Conservation (phyloP, 23 tunicate species). For the Ascidia mentula region DNA sequence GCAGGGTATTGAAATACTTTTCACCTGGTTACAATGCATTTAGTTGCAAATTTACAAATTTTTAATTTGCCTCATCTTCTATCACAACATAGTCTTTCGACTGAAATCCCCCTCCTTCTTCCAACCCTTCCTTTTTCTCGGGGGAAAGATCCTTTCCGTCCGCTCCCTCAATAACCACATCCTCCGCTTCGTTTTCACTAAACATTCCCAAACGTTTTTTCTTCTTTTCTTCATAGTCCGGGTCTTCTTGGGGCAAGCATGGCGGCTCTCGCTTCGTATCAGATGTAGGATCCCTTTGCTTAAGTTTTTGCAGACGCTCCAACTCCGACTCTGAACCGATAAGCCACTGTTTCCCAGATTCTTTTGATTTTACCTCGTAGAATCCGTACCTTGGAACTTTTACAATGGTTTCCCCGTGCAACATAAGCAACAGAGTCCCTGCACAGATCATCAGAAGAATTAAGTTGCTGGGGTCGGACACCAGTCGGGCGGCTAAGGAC, state of each 20-base stretch:
- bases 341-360: constrained; percentile 37
- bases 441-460: constrained; percentile 37
- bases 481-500: background rate
- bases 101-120: background rate
- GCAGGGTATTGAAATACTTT: no score
- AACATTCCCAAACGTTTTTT: constrained; percentile 12
- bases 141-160: background rate
- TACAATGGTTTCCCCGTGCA: constrained; percentile 46
- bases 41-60: no score
- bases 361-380: constrained; percentile 29
- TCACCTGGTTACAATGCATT: no score
- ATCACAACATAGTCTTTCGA: background rate
- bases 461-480: constrained; percentile 51
- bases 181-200: background rate
- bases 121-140: background rate
- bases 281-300: constrained; percentile 11
- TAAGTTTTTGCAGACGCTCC: background rate
- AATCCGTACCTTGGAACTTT: constrained; percentile 46
- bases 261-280: constrained; percentile 61
- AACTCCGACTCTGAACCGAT: constrained; percentile 20
- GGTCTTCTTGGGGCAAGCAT: constrained; percentile 59
- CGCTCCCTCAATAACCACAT: constrained; percentile 8
- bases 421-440: constrained; percentile 29
- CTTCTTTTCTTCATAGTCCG: constrained; percentile 41
- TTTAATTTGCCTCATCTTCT: background rate